Evolutionary conservation across 2,888 invertebrate genomes (phyloP).

Genomic region (Plusia festucae): DNA sequence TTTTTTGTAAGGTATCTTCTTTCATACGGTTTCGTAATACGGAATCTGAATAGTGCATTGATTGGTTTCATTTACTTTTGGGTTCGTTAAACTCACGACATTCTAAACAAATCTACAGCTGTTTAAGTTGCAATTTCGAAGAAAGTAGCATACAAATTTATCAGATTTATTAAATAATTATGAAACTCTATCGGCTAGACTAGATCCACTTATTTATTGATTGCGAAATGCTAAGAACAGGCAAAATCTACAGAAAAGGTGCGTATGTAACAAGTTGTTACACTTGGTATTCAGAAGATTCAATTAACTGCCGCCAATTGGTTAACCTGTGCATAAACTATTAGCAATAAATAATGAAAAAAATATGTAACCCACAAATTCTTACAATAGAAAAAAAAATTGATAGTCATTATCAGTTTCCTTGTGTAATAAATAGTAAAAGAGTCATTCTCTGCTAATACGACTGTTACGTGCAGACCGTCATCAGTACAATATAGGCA

Average conservation of each 20-base stretch:
- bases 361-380: no score
- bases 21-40: constrained; percentile 29
- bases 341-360: no score
- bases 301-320: no score
- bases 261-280: no score
- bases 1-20: constrained; percentile 24
- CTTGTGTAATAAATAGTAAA: neutral
- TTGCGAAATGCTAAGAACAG: neutral
- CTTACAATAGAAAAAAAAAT: no score
- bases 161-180: neutral
- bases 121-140: neutral
- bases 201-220: neutral
- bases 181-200: neutral
- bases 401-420: no score
- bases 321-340: no score
- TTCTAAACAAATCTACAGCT: neutral
- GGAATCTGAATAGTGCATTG: neutral
- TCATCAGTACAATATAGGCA: neutral
- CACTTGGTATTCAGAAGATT: no score
- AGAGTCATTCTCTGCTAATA: neutral
- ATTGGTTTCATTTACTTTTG: neutral
- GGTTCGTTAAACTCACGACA: constrained; percentile 1
- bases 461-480: neutral
- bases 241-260: no score
- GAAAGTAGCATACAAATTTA: neutral